A percentile compares a stretch with the other conserved stretches of the same genome.
Conservation (phyloP, 92 coral and sea anemone species). For the Pocillopora grandis region DNA sequence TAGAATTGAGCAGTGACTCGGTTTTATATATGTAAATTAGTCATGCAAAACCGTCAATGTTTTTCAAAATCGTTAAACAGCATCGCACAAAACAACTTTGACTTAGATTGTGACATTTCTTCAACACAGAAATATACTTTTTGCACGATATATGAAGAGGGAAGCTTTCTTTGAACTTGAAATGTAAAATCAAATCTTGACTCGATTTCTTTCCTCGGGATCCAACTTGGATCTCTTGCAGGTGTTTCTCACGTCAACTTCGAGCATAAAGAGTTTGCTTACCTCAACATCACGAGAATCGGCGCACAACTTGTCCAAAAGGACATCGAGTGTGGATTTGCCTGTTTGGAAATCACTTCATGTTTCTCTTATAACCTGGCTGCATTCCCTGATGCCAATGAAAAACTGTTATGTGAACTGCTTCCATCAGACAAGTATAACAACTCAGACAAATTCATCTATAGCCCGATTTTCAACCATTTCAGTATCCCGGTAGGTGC, state of each 20-base stretch:
- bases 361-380: conserved; percentile 6
- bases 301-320: neutral
- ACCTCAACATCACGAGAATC: neutral
- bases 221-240: too few species aligned
- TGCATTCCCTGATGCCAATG: neutral
- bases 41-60: too few species aligned
- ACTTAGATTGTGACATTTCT: too few species aligned
- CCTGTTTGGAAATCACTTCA: neutral
- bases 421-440: neutral
- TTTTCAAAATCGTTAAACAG: too few species aligned
- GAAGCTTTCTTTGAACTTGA: too few species aligned
- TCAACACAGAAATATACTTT: too few species aligned
- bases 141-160: too few species aligned
- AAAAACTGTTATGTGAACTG: neutral
- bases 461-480: neutral
- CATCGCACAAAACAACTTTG: too few species aligned
- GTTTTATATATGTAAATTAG: too few species aligned
- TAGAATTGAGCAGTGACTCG: too few species aligned
- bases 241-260: neutral
- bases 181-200: too few species aligned
- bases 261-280: neutral
- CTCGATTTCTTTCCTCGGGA: too few species aligned
- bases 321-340: neutral
- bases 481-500: neutral
- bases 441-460: neutral